A percentile compares a stretch with the other conserved stretches of the same genome.
These are phyloP conservation scores for Amiota communis DNA, from an alignment of 2,888 invertebrate genomes.

Conservation along the genomic window DNA sequence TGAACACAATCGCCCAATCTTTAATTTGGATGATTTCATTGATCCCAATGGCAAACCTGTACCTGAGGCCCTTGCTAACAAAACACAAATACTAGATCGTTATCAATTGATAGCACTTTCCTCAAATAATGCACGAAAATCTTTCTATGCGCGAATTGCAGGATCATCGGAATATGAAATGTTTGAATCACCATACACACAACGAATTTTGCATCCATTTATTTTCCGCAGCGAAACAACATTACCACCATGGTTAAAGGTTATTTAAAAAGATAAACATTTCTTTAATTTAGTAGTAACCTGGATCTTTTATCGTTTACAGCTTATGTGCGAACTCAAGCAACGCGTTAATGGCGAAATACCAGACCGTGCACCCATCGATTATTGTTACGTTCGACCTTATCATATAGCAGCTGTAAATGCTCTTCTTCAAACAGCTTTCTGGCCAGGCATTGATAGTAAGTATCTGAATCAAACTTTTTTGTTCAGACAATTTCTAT, in stretches of 20 bases:
- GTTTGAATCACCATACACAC: slow-evolving; percentile 82
- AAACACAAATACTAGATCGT: slow-evolving; percentile 68
- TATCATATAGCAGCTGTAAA: slow-evolving; percentile 92
- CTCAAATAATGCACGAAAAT: slow-evolving; percentile 52
- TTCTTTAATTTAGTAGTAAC: neutral
- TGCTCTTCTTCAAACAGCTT: slow-evolving; percentile 85
- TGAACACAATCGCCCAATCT: slow-evolving; percentile 75
- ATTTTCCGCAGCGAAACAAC: slow-evolving; percentile 82
- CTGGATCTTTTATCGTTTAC: slow-evolving; percentile 15
- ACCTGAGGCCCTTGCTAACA: neutral
- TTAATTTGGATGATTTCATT: slow-evolving; percentile 76
- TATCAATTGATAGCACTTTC: slow-evolving; percentile 67
- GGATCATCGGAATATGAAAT: slow-evolving; percentile 75
- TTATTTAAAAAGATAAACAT: slow-evolving; percentile 73
- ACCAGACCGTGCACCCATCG: slow-evolving; percentile 78
- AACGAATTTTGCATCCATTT: slow-evolving; percentile 85
- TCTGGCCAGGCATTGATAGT: slow-evolving; percentile 96
- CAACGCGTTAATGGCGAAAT: slow-evolving; percentile 68
- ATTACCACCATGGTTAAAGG: slow-evolving; percentile 81
- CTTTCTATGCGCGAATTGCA: slow-evolving; percentile 75
- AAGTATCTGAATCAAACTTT: no score
- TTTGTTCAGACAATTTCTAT: no score
- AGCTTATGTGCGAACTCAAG: slow-evolving; percentile 74
- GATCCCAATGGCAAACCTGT: slow-evolving; percentile 37
- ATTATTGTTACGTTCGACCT: slow-evolving; percentile 90